phyloP scores from a whole-genome alignment of 1,140 invertebrate genomes.

The Drosophila quadrilineata region DNA sequence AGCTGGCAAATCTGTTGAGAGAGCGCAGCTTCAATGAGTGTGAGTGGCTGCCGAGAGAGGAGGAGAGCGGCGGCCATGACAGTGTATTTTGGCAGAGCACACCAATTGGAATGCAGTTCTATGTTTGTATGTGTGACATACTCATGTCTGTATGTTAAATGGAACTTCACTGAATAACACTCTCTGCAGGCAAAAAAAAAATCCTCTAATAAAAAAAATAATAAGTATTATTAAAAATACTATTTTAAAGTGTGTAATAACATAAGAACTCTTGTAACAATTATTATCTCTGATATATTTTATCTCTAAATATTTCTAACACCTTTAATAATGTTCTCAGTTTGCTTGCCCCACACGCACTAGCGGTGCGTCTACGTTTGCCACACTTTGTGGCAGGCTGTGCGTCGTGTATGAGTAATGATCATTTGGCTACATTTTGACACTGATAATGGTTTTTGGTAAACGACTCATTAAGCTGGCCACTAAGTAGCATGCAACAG shows the following conservation, averaged over 20 bases:
- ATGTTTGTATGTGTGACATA: neutral
- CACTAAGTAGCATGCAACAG: constrained; percentile 45
- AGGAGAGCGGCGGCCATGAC: no score
- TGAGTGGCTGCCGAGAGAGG: no score
- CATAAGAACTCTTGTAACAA: no score
- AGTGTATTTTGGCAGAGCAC: no score
- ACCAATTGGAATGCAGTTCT: neutral
- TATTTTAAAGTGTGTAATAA: no score
- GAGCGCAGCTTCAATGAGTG: no score
- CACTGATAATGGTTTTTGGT: constrained; percentile 70
- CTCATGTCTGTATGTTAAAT: no score
- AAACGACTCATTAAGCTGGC: constrained; percentile 69
- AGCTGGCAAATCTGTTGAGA: no score
- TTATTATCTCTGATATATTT: neutral
- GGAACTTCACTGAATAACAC: no score
- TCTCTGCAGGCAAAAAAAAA: no score
- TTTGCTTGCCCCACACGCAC: neutral
- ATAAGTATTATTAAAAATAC: no score
- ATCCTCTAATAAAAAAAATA: no score
- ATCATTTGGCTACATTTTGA: constrained; percentile 51
- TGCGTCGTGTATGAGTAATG: constrained; percentile 51
- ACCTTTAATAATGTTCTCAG: neutral
- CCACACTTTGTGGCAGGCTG: constrained; percentile 16
- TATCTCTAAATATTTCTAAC: constrained; percentile 22
- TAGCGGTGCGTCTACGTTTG: neutral